phyloP scores from a whole-genome alignment of 2,113 vertebrate genomes.

The Hystrix cristata region DNA sequence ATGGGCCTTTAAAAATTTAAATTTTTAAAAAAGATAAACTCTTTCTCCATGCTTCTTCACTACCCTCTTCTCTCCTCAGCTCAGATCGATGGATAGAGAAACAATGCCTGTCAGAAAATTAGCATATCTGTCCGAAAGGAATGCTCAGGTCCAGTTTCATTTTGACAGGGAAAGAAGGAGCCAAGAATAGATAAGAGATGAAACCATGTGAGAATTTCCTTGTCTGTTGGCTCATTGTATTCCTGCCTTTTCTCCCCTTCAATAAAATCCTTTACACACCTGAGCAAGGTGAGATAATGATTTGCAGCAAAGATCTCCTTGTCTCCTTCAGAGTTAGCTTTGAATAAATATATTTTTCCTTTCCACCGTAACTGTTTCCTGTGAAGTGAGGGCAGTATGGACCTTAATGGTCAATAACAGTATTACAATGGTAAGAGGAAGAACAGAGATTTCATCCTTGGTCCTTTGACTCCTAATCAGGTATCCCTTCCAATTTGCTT shows the following conservation, averaged over 20 bases:
- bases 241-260: not conserved
- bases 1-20: not conserved
- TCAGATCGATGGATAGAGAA: not conserved
- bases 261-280: not conserved
- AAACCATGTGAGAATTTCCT: not conserved
- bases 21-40: not conserved
- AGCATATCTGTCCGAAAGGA: not conserved
- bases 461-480: not conserved
- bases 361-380: too few relatives aligned
- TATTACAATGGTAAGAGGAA: not conserved
- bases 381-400: not conserved
- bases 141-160: not conserved
- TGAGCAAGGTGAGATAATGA: not conserved
- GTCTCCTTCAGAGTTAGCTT: not conserved
- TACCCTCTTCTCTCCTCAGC: not conserved
- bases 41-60: not conserved
- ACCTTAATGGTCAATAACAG: too few relatives aligned
- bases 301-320: not conserved
- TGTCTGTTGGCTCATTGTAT: not conserved
- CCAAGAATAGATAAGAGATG: not conserved
- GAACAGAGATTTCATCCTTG: not conserved
- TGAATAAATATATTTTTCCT: too few relatives aligned
- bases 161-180: not conserved
- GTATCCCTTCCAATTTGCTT: not conserved
- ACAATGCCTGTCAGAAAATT: not conserved